Percentiles rank a stretch among this genome's conserved stretches.
Evolutionary conservation across 2,113 vertebrate genomes (phyloP).

Genomic region (Amblyornis subalaris): DNA sequence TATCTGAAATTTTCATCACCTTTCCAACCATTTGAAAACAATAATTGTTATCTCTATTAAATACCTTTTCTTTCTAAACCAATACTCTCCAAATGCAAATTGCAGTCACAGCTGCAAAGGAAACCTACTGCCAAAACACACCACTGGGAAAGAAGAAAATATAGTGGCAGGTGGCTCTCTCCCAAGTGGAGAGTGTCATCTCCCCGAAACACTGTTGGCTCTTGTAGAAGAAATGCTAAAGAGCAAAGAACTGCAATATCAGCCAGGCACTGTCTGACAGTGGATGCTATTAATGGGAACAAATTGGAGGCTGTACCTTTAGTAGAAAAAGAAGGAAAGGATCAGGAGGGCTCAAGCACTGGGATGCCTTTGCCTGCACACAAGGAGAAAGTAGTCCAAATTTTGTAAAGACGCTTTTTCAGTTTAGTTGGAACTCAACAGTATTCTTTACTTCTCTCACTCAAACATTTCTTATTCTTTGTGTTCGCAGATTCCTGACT

Average conservation of each 20-base stretch:
- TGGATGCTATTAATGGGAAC: not conserved
- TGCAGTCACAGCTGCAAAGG: constrained; percentile 57
- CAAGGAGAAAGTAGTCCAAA: not conserved
- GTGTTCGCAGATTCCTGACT: not conserved
- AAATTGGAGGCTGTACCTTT: not conserved
- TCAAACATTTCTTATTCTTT: not conserved
- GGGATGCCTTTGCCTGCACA: not conserved
- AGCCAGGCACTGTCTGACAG: not conserved
- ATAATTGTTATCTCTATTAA: constrained; percentile 46
- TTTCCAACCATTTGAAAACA: constrained; percentile 47
- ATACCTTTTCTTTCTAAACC: constrained; percentile 42
- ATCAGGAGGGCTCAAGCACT: not conserved
- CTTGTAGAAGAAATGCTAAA: constrained; percentile 17
- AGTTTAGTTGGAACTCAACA: not conserved
- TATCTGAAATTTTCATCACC: constrained; percentile 34
- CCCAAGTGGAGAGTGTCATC: not conserved
- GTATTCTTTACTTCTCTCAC: not conserved
- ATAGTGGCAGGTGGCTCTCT: constrained; percentile 55
- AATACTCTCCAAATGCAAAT: constrained; percentile 40
- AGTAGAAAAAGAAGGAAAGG: not conserved
- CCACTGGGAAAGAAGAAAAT: constrained; percentile 38
- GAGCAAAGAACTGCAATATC: not conserved
- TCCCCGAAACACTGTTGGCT: constrained; percentile 7
- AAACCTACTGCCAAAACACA: constrained; percentile 58
- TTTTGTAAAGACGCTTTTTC: not conserved